A percentile compares a stretch with the other conserved stretches of the same genome.
Conservation (phyloP, 2,113 vertebrate genomes). For the Ctenodactylus gundi region DNA sequence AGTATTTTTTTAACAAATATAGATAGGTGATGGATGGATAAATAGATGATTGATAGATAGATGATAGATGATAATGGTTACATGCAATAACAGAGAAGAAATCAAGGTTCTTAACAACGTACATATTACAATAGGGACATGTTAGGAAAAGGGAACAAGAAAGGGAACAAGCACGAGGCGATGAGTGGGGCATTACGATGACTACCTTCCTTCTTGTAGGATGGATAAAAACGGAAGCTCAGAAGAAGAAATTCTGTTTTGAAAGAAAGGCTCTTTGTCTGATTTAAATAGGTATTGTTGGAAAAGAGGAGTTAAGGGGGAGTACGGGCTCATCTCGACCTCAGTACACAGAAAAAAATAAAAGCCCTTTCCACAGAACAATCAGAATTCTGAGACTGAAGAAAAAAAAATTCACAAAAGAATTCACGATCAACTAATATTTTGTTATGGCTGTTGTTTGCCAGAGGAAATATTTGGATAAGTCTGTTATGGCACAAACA, state of each 20-base stretch:
- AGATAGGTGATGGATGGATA: not conserved
- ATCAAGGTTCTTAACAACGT: not conserved
- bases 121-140: not conserved
- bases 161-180: not conserved
- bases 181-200: not conserved
- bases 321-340: not conserved
- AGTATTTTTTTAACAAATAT: not conserved
- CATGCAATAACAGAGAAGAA: not conserved
- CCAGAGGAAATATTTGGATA: not conserved
- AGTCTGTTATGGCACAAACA: not conserved
- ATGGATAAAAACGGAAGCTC: not conserved
- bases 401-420: conserved; percentile 3
- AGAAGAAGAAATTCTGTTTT: not conserved
- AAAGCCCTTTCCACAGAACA: not conserved
- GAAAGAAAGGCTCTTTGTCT: not conserved
- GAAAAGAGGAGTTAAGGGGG: not conserved
- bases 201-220: not conserved
- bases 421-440: conserved; percentile 17
- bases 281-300: not conserved
- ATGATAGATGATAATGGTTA: not conserved
- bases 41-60: not conserved
- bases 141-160: not conserved
- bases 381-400: not conserved
- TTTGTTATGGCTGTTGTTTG: conserved; percentile 23
- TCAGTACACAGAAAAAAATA: not conserved